Percentiles rank a stretch among this genome's conserved stretches.
Evolutionary conservation across 35 echinoderm and acorn worm species (phyloP).

Genomic region (Holothuria glaberrima): DNA sequence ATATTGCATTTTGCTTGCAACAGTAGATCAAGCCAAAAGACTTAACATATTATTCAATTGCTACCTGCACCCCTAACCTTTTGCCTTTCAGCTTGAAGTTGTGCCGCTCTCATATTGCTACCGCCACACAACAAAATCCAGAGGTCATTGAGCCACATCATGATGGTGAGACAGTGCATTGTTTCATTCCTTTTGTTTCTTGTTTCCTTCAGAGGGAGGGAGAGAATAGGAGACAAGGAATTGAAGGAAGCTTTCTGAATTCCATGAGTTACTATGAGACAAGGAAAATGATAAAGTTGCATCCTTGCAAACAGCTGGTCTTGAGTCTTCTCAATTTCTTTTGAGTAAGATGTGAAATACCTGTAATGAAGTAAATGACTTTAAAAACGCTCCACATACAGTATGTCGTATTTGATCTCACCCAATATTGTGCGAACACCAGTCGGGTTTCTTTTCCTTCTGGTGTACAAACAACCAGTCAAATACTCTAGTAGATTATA

Average conservation of each 20-base stretch:
- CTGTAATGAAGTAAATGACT: not conserved
- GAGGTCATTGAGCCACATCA: slow-evolving; percentile 6
- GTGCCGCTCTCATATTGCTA: slow-evolving; percentile 51
- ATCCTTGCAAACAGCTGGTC: not conserved
- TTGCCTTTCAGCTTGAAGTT: slow-evolving; percentile 60
- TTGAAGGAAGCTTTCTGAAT: not conserved
- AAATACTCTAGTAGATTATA: too few species aligned
- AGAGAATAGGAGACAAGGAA: too few species aligned
- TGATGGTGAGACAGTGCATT: not conserved
- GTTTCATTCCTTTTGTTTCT: not conserved
- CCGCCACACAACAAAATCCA: not conserved
- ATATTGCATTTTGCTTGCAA: too few species aligned
- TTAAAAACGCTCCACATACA: too few species aligned
- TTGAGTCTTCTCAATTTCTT: not conserved
- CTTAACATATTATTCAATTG: not conserved
- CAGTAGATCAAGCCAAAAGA: too few species aligned
- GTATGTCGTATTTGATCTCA: too few species aligned
- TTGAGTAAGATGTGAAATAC: not conserved
- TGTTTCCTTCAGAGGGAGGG: not conserved
- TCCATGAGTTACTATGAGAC: not conserved
- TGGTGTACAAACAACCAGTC: too few species aligned
- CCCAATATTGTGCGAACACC: too few species aligned
- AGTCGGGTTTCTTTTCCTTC: too few species aligned
- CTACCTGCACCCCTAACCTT: not conserved
- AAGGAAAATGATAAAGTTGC: not conserved